Base-by-base conservation (phyloP, 2,888 invertebrate species). In the Meandrusa payeni region DNA sequence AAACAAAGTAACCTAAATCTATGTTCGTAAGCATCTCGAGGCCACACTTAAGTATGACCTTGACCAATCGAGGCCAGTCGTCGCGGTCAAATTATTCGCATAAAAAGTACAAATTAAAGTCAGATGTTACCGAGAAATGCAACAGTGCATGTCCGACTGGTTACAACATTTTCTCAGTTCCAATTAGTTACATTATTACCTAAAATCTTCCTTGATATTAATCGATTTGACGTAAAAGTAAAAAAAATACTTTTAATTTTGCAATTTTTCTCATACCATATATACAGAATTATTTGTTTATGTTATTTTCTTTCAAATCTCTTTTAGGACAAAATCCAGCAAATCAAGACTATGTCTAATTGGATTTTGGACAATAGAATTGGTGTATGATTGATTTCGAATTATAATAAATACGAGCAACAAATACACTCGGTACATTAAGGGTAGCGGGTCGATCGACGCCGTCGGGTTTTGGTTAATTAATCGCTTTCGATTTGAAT, bases 401-500 rank as follows among this genome's bases (percentile, higher is more conserved):
- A 32, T 15, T n/a, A 26, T n/a, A n/a, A 10, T 32, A 5, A n/a
- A n/a, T n/a, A n/a, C n/a, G n/a, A n/a, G n/a, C n/a, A n/a, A n/a
- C n/a, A n/a, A n/a, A n/a, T n/a, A n/a, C n/a, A n/a, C n/a, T n/a
- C n/a, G n/a, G n/a, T n/a, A n/a, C n/a, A n/a, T n/a, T 26, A 58
- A 71, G 74, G 74, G 68, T 69, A 64, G 49, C 64, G 58, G 63
- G 61, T 64, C 61, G 64, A 63, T 13, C 38, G 41, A 17, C 17
- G 58, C 66, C 65, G 63, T 71, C 60, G 55, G 59, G 61, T 59
- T 62, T 52, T 61, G 69, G 59, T 75, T 77, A 83, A 85, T 85
- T 81, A 79, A 69, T 69, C 65, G 71, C 70, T 60, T 54, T 65
- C 69, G 76, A 82, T 80, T 83, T 79, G 83, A 85, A 72, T 69